Evolutionary conservation across 64 coral and sea anemone species (phyloP).

Genomic region (Orbicella faveolata): DNA sequence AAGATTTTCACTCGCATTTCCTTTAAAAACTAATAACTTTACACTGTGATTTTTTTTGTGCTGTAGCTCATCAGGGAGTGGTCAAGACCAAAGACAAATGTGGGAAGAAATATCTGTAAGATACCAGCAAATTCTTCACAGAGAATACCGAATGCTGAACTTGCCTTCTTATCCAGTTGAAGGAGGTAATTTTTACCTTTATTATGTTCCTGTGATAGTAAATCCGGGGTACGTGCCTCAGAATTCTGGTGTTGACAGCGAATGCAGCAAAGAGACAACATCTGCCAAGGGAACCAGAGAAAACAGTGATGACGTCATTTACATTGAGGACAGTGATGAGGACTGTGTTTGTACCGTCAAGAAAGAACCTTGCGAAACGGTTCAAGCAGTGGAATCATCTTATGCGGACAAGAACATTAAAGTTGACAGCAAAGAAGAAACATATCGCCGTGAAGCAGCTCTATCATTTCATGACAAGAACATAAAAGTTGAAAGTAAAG

Average conservation of each 20-base stretch:
- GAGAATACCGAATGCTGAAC: conserved; percentile 43
- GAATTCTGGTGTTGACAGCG: not conserved
- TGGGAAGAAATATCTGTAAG: conserved; percentile 22
- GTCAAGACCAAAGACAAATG: not conserved
- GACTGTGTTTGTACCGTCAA: not conserved
- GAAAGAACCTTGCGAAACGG: conserved; percentile 3
- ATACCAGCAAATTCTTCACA: conserved; percentile 36
- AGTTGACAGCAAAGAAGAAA: not conserved
- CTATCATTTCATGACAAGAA: not conserved
- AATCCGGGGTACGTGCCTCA: not conserved
- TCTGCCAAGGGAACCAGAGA: not conserved
- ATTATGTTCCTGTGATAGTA: conserved; percentile 43
- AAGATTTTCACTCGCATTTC: too few species aligned
- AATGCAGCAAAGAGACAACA: not conserved
- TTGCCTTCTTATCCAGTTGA: not conserved
- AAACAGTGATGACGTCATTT: not conserved
- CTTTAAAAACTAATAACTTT: not conserved
- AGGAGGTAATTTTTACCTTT: conserved; percentile 26
- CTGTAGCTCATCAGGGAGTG: not conserved
- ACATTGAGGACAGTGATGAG: conserved; percentile 1
- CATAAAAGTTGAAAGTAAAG: not conserved
- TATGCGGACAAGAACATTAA: not conserved
- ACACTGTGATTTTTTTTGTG: not conserved
- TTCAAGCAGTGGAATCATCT: not conserved
- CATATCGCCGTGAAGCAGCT: not conserved